Evolutionary conservation across 2,888 invertebrate genomes (phyloP).

Genomic region (Rugalucina vietnamica): DNA sequence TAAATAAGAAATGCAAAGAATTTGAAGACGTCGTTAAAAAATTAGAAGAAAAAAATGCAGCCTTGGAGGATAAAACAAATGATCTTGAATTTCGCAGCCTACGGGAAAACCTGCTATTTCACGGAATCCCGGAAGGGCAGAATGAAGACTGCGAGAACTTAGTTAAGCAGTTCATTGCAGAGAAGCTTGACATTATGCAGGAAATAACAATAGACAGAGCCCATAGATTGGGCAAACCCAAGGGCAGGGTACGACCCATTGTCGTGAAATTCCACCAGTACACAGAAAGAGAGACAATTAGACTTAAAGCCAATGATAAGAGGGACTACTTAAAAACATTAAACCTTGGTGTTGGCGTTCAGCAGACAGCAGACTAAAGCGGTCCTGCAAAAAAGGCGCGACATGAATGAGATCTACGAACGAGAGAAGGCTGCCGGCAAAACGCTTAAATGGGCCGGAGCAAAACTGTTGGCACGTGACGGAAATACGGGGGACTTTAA

Average conservation of each 20-base stretch:
- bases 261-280: conserved; percentile 7
- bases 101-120: conserved; percentile 19
- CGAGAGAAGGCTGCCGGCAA: conserved; percentile 2
- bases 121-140: not conserved
- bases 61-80: not conserved
- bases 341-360: conserved; percentile 15
- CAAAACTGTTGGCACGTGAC: not conserved
- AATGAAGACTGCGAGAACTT: conserved; percentile 7
- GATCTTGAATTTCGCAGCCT: conserved; percentile 1
- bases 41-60: not conserved
- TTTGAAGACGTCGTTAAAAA: not conserved
- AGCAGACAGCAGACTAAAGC: conserved; percentile 6
- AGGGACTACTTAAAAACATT: not conserved
- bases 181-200: not conserved
- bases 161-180: not conserved
- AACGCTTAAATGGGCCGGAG: conserved; percentile 7
- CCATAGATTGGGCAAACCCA: not conserved
- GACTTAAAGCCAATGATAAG: not conserved
- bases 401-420: not conserved
- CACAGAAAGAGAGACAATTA: conserved; percentile 7
- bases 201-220: not conserved
- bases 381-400: not conserved
- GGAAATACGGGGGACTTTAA: not conserved
- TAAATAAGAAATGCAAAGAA: not conserved
- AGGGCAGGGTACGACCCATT: not conserved